Evolutionary conservation across 2,113 vertebrate genomes (phyloP).

Genomic region (Dendropsophus ebraccatus): DNA sequence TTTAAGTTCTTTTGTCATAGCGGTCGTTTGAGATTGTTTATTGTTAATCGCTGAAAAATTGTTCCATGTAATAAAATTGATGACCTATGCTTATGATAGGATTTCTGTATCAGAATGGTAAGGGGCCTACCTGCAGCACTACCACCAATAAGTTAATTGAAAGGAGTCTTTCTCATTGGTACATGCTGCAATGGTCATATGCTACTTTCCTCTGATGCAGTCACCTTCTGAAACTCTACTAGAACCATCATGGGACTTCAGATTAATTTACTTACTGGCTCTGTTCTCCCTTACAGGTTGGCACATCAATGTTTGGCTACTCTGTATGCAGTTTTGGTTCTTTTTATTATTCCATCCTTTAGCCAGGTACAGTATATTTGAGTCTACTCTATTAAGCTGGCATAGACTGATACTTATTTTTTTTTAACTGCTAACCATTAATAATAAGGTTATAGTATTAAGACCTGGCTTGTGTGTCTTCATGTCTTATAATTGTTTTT

Average conservation of each 20-base stretch:
- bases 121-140: no score
- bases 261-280: neutral
- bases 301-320: conserved; percentile 47
- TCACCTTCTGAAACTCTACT: neutral
- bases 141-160: no score
- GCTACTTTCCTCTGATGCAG: neutral
- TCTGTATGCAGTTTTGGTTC: conserved; percentile 25
- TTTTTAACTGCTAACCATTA: neutral
- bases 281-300: conserved; percentile 24
- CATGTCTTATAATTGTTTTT: conserved; percentile 23
- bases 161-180: no score
- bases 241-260: neutral
- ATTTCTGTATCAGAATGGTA: no score
- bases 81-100: no score
- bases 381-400: neutral
- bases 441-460: neutral
- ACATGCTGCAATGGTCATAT: no score
- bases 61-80: no score
- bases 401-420: neutral
- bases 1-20: no score
- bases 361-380: conserved; percentile 38
- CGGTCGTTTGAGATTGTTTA: no score
- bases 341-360: conserved; percentile 29
- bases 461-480: neutral
- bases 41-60: no score